phyloP scores from a whole-genome alignment of 2,888 invertebrate species.

The Dysmachus trigonus region DNA sequence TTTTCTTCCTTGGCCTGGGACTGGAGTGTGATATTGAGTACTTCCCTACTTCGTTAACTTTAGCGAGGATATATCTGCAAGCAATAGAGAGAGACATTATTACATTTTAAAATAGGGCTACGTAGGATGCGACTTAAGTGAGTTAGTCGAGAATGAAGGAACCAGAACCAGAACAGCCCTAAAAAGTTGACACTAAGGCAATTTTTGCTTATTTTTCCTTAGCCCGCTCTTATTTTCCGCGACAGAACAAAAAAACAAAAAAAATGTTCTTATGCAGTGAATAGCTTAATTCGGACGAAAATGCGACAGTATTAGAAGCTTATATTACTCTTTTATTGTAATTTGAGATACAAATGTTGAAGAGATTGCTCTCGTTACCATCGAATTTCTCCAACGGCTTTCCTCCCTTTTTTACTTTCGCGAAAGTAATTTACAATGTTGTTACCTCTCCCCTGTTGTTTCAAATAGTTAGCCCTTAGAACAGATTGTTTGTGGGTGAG shows the following conservation, averaged over 20 bases:
- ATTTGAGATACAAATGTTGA: conserved; percentile 36
- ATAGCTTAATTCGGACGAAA: conserved; percentile 46
- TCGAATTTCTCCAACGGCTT: conserved; percentile 5
- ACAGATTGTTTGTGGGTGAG: conserved; percentile 40
- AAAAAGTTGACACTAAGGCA: conserved; percentile 36
- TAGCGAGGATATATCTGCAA: conserved; percentile 33
- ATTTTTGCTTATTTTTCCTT: conserved; percentile 41
- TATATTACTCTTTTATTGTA: conserved; percentile 44
- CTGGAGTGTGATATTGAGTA: neutral
- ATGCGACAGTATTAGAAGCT: conserved; percentile 44
- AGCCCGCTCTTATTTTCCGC: conserved; percentile 13
- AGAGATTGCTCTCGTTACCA: conserved; percentile 30
- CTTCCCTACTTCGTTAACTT: conserved; percentile 20
- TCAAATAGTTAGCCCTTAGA: conserved; percentile 31
- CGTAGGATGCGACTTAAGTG: conserved; percentile 38
- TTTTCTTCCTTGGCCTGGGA: neutral
- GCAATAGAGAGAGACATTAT: conserved; percentile 32
- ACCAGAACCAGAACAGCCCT: conserved; percentile 20
- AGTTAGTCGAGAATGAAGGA: conserved; percentile 36
- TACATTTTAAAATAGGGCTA: conserved; percentile 41
- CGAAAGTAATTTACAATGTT: conserved; percentile 43
- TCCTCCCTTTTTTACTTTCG: conserved; percentile 10
- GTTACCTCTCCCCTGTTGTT: conserved; percentile 33
- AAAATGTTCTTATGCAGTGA: conserved; percentile 2
- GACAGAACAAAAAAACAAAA: too few species aligned